Evolutionary conservation across 2,888 invertebrate species (phyloP).

Genomic region (Caenorhabditis angaria): DNA sequence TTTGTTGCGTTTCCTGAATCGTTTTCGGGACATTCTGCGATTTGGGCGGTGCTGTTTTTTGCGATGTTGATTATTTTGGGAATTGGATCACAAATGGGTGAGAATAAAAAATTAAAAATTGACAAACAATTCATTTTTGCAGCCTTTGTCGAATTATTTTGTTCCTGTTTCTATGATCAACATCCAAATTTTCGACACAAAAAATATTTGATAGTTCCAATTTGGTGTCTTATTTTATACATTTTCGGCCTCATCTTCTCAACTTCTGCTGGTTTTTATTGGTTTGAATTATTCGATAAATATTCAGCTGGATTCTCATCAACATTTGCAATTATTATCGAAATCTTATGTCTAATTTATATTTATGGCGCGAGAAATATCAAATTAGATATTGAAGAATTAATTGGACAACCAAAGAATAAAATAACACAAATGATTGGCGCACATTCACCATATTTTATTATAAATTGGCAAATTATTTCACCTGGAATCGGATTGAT

Average conservation of each 20-base stretch:
- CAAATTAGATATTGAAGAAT: neutral
- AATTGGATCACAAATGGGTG: constrained; percentile 51
- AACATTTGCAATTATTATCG: neutral
- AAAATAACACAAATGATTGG: neutral
- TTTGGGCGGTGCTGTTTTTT: constrained; percentile 73
- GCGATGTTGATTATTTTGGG: constrained; percentile 73
- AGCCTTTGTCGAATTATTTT: neutral
- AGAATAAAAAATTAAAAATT: too few relatives aligned
- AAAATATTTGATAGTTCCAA: neutral
- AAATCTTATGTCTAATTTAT: constrained; percentile 2
- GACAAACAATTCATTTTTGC: neutral
- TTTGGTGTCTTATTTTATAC: neutral
- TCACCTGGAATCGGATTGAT: constrained; percentile 20
- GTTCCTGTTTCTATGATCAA: neutral
- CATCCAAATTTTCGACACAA: neutral
- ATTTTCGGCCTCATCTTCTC: neutral
- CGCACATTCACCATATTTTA: constrained; percentile 14
- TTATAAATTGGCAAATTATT: constrained; percentile 23
- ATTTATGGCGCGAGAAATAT: neutral
- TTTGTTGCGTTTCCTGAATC: constrained; percentile 73
- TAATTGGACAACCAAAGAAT: constrained; percentile 7
- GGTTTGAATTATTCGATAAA: constrained; percentile 9
- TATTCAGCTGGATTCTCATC: constrained; percentile 10
- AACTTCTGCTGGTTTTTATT: neutral
- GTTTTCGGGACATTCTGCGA: constrained; percentile 70